These are phyloP conservation scores for Patiria miniata DNA, from an alignment of 35 echinoderm and acorn worm genomes.

Conservation along the genomic window DNA sequence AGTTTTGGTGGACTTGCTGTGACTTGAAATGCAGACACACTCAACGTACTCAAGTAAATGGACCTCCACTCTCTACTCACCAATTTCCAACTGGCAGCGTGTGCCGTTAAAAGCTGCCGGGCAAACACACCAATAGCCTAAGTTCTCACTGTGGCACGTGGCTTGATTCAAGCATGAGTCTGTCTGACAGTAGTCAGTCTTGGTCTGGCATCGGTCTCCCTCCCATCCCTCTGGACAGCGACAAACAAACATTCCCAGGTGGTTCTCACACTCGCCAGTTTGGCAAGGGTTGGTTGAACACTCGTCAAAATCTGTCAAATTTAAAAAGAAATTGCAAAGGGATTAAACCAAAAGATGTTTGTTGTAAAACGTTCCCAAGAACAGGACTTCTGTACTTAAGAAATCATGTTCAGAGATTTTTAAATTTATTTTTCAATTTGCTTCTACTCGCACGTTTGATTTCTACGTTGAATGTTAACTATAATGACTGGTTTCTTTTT, in stretches of 20 bases:
- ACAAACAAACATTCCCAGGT: not conserved
- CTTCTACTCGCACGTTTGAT: no score
- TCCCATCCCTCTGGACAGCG: not conserved
- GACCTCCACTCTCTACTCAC: constrained; percentile 41
- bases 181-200: not conserved
- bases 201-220: constrained; percentile 19
- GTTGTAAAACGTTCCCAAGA: no score
- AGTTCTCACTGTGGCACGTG: not conserved
- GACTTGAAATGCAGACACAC: no score
- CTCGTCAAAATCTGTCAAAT: constrained; percentile 18
- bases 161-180: not conserved
- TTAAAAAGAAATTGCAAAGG: not conserved
- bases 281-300: not conserved
- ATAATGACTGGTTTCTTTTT: no score
- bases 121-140: not conserved
- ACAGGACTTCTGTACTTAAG: no score
- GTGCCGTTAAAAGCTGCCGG: not conserved
- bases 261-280: not conserved
- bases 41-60: constrained; percentile 11
- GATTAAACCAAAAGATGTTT: no score
- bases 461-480: no score
- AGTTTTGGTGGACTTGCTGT: no score
- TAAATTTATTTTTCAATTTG: no score
- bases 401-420: no score
- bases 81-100: not conserved